Conservation (phyloP, 1,140 invertebrate genomes). For the Akabosia matsudoensis region DNA sequence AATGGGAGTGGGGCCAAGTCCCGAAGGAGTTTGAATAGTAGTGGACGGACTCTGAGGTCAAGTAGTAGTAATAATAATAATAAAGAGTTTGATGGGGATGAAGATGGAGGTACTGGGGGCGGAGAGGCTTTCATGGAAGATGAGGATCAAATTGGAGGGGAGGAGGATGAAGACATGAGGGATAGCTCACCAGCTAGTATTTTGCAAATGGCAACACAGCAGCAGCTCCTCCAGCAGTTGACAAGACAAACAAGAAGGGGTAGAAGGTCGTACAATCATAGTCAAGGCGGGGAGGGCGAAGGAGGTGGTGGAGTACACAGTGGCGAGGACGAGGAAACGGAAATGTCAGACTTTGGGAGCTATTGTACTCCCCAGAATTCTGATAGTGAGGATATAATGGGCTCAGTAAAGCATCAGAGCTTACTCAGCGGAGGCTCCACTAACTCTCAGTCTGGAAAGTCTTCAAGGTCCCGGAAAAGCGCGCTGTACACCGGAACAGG, state of each 20-base stretch:
- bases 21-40: background rate
- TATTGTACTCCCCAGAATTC: constrained; percentile 31
- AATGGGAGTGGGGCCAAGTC: background rate
- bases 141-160: background rate
- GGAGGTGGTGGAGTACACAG: constrained; percentile 28
- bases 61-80: background rate
- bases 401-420: background rate
- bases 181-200: background rate
- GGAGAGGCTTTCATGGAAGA: background rate
- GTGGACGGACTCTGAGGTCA: background rate
- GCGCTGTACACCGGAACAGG: background rate
- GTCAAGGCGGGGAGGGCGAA: background rate
- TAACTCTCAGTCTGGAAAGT: constrained; percentile 26
- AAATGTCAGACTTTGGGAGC: constrained; percentile 41
- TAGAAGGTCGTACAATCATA: background rate
- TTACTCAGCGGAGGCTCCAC: background rate
- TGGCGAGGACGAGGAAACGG: constrained; percentile 34
- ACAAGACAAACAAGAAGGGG: background rate
- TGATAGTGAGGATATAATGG: constrained; percentile 16
- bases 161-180: background rate
- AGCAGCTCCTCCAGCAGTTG: background rate
- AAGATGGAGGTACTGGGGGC: background rate
- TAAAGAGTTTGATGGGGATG: background rate
- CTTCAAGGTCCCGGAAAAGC: background rate
- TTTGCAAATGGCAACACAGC: background rate